Percentiles rank a stretch among this genome's conserved stretches.
Conservation (phyloP, 2,113 vertebrate genomes). For the Bufo gargarizans region DNA sequence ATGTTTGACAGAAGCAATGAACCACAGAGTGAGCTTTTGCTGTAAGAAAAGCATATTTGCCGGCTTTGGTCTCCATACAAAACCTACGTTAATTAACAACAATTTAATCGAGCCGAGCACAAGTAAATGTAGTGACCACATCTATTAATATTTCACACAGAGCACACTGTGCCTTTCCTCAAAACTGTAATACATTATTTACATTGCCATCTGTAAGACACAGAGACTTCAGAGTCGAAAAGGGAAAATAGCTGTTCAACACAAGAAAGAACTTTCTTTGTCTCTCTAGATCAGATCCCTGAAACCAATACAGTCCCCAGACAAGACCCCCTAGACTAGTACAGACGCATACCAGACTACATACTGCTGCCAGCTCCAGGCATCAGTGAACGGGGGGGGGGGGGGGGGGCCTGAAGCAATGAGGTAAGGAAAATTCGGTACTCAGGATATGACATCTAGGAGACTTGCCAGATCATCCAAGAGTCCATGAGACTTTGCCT, state of each 20-base stretch:
- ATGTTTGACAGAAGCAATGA: slow-evolving; percentile 36
- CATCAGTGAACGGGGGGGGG: too few relatives aligned
- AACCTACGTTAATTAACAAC: slow-evolving; percentile 40
- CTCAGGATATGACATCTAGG: too few relatives aligned
- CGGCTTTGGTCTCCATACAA: not conserved
- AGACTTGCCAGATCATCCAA: too few relatives aligned
- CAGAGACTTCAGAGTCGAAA: not conserved
- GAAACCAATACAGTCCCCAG: too few relatives aligned
- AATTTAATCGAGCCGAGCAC: not conserved
- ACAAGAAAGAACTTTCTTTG: not conserved
- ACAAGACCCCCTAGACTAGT: too few relatives aligned
- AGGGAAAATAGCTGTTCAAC: not conserved
- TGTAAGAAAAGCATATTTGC: not conserved
- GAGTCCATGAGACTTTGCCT: too few relatives aligned
- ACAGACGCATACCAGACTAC: too few relatives aligned
- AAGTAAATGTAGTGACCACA: not conserved
- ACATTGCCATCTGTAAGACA: slow-evolving; percentile 13
- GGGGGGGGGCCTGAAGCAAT: too few relatives aligned
- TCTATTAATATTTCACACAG: slow-evolving; percentile 44
- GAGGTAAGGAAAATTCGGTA: too few relatives aligned
- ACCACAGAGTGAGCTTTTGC: not conserved
- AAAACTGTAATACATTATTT: slow-evolving; percentile 13
- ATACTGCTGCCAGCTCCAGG: too few relatives aligned
- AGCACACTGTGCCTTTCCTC: not conserved
- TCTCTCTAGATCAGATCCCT: too few relatives aligned